Percentiles rank a stretch among this genome's conserved stretches.
phyloP scores from a whole-genome alignment of 2,888 invertebrate species.

The Eilema griseolum region DNA sequence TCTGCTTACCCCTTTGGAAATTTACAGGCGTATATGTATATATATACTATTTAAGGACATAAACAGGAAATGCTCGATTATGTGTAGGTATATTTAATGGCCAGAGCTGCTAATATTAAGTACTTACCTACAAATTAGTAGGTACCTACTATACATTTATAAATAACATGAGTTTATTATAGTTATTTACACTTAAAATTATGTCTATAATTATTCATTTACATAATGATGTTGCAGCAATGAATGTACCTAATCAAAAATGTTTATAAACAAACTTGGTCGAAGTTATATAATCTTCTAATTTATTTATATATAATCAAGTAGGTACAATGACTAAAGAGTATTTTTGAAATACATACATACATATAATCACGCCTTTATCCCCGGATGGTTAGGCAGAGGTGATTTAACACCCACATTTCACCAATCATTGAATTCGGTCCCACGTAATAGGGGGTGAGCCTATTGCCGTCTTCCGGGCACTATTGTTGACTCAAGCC shows the following conservation, averaged over 20 bases:
- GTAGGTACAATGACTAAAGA: not conserved
- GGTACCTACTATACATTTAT: not conserved
- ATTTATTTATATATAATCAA: not conserved
- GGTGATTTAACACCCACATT: no score
- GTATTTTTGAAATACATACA: no score
- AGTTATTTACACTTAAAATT: not conserved
- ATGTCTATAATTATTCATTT: not conserved
- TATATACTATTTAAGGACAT: not conserved
- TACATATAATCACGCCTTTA: no score
- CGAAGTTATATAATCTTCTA: not conserved
- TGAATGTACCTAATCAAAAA: not conserved
- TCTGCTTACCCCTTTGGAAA: no score
- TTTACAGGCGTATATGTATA: no score
- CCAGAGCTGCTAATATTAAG: not conserved
- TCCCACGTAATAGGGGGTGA: no score
- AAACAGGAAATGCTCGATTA: not conserved
- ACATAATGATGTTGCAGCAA: not conserved
- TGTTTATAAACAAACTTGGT: constrained; percentile 1
- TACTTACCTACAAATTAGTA: not conserved
- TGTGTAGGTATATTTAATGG: not conserved
- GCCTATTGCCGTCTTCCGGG: no score
- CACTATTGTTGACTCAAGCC: no score
- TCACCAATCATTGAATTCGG: no score
- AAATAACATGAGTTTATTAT: not conserved
- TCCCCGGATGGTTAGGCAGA: no score